Conservation (phyloP, 2,888 invertebrate genomes). For the Trichopria drosophilae region DNA sequence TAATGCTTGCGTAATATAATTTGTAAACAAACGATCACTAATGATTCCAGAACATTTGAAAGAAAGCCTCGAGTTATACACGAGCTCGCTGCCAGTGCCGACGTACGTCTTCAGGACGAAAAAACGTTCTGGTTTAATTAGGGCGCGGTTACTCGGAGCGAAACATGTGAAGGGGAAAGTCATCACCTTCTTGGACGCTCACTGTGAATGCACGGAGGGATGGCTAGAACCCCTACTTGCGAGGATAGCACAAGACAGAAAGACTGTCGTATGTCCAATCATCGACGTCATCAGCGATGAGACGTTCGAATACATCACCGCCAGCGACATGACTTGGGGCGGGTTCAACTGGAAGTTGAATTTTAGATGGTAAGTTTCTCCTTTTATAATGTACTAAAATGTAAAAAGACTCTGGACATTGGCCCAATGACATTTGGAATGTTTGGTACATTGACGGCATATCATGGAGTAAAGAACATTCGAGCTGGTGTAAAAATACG, state of each 20-base stretch:
- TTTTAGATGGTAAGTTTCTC: conserved; percentile 87
- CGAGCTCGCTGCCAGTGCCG: conserved; percentile 80
- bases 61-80: conserved; percentile 84
- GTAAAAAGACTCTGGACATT: background rate
- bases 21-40: too few relatives aligned
- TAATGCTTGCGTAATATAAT: too few relatives aligned
- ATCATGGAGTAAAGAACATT: too few relatives aligned
- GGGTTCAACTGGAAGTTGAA: conserved; percentile 99
- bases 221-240: conserved; percentile 95
- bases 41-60: conserved; percentile 78
- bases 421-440: background rate
- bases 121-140: conserved; percentile 91
- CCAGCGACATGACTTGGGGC: conserved; percentile 99
- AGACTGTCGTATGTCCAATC: conserved; percentile 95
- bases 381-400: conserved; percentile 1
- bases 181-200: conserved; percentile 95
- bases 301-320: conserved; percentile 97
- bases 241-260: conserved; percentile 88
- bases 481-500: too few relatives aligned
- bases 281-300: conserved; percentile 99
- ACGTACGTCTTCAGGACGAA: conserved; percentile 87
- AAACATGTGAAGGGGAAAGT: conserved; percentile 89
- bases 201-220: conserved; percentile 98
- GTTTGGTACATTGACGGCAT: too few relatives aligned
- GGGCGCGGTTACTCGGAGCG: conserved; percentile 92